Conservation (phyloP, 2,113 vertebrate species). For the Antennarius striatus region DNA sequence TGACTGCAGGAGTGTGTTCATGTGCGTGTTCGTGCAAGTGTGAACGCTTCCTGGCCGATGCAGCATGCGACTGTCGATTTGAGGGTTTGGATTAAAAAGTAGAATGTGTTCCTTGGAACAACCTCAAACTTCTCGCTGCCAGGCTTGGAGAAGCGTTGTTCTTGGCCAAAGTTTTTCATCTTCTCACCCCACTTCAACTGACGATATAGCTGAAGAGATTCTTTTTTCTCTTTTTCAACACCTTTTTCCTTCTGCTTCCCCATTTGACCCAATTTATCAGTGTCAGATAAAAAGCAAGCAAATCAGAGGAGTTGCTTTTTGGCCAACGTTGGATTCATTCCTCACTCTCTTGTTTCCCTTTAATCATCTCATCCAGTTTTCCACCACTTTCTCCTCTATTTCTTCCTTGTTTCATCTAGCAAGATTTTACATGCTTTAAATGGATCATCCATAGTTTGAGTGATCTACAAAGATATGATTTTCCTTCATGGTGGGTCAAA, state of each 20-base stretch:
- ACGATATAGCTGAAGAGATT: conserved; percentile 36
- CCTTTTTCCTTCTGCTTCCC: conserved; percentile 35
- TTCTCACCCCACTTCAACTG: conserved; percentile 21
- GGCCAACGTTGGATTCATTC: conserved; percentile 25
- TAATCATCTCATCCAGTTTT: conserved; percentile 27
- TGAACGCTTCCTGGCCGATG: conserved; percentile 15
- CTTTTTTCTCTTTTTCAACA: conserved; percentile 44
- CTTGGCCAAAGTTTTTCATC: conserved; percentile 46
- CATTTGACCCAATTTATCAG: conserved; percentile 68
- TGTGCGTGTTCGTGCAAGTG: neutral
- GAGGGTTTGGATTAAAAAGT: conserved; percentile 49
- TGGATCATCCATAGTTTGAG: too few relatives aligned
- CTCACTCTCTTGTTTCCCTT: conserved; percentile 28
- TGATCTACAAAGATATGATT: too few relatives aligned
- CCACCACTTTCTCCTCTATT: neutral
- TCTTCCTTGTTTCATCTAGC: too few relatives aligned
- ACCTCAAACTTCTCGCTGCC: conserved; percentile 37
- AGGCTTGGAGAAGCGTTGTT: conserved; percentile 29
- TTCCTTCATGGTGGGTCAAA: too few relatives aligned
- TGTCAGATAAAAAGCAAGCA: conserved; percentile 54
- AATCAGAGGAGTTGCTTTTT: conserved; percentile 53
- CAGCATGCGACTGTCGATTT: conserved; percentile 10
- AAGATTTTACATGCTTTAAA: too few relatives aligned
- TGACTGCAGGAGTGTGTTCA: neutral
- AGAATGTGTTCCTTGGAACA: conserved; percentile 48